Base-by-base conservation (phyloP, 2,113 vertebrate genomes). In the Pandion haliaetus region DNA sequence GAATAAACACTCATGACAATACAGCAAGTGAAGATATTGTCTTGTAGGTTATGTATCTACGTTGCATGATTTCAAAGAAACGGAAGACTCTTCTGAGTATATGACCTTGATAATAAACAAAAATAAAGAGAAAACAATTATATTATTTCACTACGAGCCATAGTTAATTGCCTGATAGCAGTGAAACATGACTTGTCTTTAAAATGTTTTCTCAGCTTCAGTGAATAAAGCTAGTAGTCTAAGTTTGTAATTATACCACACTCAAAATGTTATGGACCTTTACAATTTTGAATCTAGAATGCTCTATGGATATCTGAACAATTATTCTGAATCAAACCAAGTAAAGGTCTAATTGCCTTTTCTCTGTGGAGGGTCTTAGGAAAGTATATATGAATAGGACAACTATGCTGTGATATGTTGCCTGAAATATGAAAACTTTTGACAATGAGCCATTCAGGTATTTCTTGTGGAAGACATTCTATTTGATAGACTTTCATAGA, bases 81-180 rank as follows among this genome's bases (percentile, higher is more conserved):
- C 1, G 29, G 13, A 80, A 78, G 52, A 40, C 3, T 49, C 12
- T 70, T 89, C 42, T 31, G 6, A 83, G 9, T 34, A 61, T 26
- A 20, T 17, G 8, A 36, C 34, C 84, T 78, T 73, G 15, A 89
- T 74, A 87, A 67, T 13, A 63, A 76, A 38, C 3, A 71, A 73
- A 84, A 67, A 61, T 20, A 42, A 67, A 84, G 34, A 55, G 18
- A 44, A 88, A 88, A 55, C 15, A n/a, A 12, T 45, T 0, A 19
- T 31, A 10, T 28, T 65, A 72, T 86, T 80, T 89, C 19, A 52
- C 19, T 9, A 5, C 0, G 0, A 73, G 12, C 15, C 20, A 15
- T 9, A 38, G 25, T 40, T 17, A 86, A 34, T 45, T 65, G 19
- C 6, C 17, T 80, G 12, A 32, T n/a, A 78, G 5, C 2, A 69